Evolutionary conservation across 2,797 vertebrate species (phyloP).

Genomic region (Micromesistius poutassou): DNA sequence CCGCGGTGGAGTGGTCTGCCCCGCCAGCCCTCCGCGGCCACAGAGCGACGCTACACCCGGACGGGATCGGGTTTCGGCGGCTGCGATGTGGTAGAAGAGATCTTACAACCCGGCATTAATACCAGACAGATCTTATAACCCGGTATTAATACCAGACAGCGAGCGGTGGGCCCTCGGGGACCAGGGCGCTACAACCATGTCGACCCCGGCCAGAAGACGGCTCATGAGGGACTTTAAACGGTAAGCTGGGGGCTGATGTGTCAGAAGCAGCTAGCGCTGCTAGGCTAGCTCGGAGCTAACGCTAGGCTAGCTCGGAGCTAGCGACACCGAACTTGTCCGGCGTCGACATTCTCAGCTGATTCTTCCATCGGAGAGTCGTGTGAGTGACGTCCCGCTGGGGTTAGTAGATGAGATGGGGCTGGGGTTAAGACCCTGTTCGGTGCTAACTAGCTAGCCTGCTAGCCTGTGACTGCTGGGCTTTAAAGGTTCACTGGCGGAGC

Average conservation of each 20-base stretch:
- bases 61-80: background rate
- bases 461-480: no score
- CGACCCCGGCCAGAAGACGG: slow-evolving; percentile 92
- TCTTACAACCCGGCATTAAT: background rate
- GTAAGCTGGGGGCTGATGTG: slow-evolving; percentile 67
- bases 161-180: no score
- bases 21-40: slow-evolving; percentile 21
- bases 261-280: slow-evolving; percentile 49
- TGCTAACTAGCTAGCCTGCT: no score
- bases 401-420: no score
- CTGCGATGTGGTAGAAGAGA: slow-evolving; percentile 26
- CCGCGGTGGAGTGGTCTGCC: slow-evolving; percentile 45
- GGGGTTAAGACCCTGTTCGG: no score
- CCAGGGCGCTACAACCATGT: slow-evolving; percentile 72
- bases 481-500: no score
- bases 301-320: slow-evolving; percentile 23
- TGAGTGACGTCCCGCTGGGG: no score
- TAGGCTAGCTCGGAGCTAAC: slow-evolving; percentile 24
- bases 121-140: background rate
- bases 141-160: background rate
- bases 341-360: background rate
- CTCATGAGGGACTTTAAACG: slow-evolving; percentile 98
- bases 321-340: background rate
- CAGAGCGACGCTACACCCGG: slow-evolving; percentile 24
- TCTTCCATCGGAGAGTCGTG: no score